Conservation (phyloP, 2,797 vertebrate genomes). For the Brachymystax lenok region DNA sequence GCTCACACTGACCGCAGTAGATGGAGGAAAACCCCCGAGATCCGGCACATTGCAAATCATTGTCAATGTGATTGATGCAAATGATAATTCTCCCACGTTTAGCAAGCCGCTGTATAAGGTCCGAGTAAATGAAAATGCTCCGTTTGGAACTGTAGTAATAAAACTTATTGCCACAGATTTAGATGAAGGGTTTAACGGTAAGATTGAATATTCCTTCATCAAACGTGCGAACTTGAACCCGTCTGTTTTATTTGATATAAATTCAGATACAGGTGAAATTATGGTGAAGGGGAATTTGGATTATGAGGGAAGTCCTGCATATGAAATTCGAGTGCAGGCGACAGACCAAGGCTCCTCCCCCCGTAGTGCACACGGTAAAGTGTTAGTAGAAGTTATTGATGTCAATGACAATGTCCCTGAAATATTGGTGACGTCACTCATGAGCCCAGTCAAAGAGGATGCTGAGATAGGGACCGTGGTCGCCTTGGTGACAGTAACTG, state of each 20-base stretch:
- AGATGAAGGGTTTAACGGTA: slow-evolving; percentile 38
- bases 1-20: slow-evolving; percentile 67
- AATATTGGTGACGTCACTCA: slow-evolving; percentile 67
- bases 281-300: slow-evolving; percentile 36
- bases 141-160: slow-evolving; percentile 23
- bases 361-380: slow-evolving; percentile 26
- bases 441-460: slow-evolving; percentile 68
- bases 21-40: slow-evolving; percentile 67
- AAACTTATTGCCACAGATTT: slow-evolving; percentile 44
- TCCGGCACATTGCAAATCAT: slow-evolving; percentile 57
- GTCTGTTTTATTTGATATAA: slow-evolving; percentile 44
- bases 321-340: slow-evolving; percentile 40
- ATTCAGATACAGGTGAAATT: slow-evolving; percentile 27
- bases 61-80: slow-evolving; percentile 68
- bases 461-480: slow-evolving; percentile 67
- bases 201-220: slow-evolving; percentile 72
- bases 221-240: slow-evolving; percentile 55
- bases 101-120: slow-evolving; percentile 55
- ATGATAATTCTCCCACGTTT: slow-evolving; percentile 70
- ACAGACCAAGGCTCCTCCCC: slow-evolving; percentile 23
- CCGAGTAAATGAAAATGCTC: slow-evolving; percentile 58
- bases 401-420: slow-evolving; percentile 78
- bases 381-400: slow-evolving; percentile 73
- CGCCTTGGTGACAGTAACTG: slow-evolving; percentile 70
- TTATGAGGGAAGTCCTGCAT: slow-evolving; percentile 30